Evolutionary conservation across 2,888 invertebrate genomes (phyloP).

Genomic region (Andricus quercusramuli): DNA sequence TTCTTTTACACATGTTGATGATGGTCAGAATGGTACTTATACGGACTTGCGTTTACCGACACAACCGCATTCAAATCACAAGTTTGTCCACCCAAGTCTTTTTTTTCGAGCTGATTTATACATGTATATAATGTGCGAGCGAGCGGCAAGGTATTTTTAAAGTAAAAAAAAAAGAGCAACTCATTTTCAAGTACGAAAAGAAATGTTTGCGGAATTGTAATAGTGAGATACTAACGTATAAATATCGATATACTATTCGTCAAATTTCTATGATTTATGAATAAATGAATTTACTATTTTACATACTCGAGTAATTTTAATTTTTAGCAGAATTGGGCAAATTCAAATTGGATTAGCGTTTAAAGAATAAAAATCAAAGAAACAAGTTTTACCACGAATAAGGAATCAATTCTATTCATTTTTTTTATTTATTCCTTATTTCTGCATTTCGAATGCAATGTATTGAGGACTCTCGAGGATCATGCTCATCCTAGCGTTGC

Average conservation of each 20-base stretch:
- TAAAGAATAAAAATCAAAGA: too few species aligned
- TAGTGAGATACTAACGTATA: slow-evolving; percentile 64
- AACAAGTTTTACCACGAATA: too few species aligned
- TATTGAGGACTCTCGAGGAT: too few species aligned
- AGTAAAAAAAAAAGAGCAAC: slow-evolving; percentile 54
- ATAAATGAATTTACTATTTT: slow-evolving; percentile 71
- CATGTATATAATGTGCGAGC: slow-evolving; percentile 63
- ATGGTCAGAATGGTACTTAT: slow-evolving; percentile 20
- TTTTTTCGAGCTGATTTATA: slow-evolving; percentile 47
- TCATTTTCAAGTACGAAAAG: slow-evolving; percentile 59
- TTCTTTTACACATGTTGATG: not conserved
- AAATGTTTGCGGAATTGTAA: slow-evolving; percentile 63
- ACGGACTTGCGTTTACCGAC: slow-evolving; percentile 38
- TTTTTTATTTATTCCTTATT: too few species aligned
- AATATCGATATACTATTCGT: slow-evolving; percentile 52
- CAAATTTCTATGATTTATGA: slow-evolving; percentile 65
- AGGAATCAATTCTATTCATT: too few species aligned
- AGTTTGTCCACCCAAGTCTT: not conserved
- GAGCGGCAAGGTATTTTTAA: slow-evolving; percentile 59
- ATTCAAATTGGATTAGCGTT: too few species aligned
- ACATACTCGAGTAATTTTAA: slow-evolving; percentile 20
- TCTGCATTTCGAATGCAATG: too few species aligned
- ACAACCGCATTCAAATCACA: slow-evolving; percentile 8
- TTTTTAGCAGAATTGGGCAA: too few species aligned
- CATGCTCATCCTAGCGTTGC: too few species aligned